Conservation (phyloP, 2,888 invertebrate species). For the Heliconius hortense region DNA sequence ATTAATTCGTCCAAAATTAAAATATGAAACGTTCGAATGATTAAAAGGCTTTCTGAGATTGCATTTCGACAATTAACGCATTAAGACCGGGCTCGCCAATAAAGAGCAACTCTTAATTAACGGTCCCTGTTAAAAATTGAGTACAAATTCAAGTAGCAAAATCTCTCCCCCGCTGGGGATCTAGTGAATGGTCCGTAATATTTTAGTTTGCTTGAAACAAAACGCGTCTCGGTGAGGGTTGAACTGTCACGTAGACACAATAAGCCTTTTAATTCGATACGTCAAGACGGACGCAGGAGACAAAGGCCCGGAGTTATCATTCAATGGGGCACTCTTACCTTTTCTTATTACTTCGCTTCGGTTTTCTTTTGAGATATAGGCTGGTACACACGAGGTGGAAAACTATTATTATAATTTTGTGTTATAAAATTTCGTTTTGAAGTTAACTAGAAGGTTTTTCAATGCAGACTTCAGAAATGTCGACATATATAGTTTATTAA, state of each 20-base stretch:
- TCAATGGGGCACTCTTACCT: conserved; percentile 82
- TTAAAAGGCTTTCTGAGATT: conserved; percentile 76
- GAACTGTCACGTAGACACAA: conserved; percentile 81
- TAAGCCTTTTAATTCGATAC: conserved; percentile 83
- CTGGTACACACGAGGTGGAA: conserved; percentile 52
- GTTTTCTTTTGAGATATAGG: conserved; percentile 70
- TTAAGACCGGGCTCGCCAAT: conserved; percentile 78
- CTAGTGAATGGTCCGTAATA: conserved; percentile 80
- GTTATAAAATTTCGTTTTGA: neutral
- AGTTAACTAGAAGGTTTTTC: too few relatives aligned
- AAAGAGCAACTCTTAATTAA: conserved; percentile 81
- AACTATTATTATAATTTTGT: neutral
- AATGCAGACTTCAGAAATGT: neutral
- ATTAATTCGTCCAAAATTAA: conserved; percentile 64
- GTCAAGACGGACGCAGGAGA: conserved; percentile 79
- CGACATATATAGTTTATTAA: neutral
- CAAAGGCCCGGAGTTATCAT: conserved; percentile 81
- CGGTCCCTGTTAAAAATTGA: conserved; percentile 80
- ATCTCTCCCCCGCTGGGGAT: conserved; percentile 62
- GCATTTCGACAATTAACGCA: conserved; percentile 82
- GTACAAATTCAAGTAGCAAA: conserved; percentile 80
- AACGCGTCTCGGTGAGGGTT: conserved; percentile 66
- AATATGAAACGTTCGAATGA: conserved; percentile 75
- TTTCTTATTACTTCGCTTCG: conserved; percentile 79
- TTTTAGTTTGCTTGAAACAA: conserved; percentile 82